phyloP scores from a whole-genome alignment of 2,797 vertebrate genomes.

The Takifugu rubripes region DNA sequence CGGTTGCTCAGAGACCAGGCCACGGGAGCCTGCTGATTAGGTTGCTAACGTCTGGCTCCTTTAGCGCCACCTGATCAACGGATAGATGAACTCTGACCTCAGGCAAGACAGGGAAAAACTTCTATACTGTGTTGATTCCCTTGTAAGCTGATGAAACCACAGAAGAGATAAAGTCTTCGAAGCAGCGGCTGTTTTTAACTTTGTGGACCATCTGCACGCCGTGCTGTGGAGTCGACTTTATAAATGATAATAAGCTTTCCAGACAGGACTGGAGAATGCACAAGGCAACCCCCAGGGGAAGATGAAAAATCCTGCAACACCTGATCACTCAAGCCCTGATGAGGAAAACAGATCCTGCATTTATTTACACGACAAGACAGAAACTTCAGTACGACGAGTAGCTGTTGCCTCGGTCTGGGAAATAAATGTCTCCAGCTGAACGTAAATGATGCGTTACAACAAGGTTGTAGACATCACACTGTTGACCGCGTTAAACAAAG shows the following conservation, averaged over 20 bases:
- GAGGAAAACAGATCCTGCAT: conserved; percentile 13
- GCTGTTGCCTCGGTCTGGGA: conserved; percentile 19
- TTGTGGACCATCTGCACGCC: neutral
- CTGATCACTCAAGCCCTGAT: conserved; percentile 3
- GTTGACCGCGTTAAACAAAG: conserved; percentile 56
- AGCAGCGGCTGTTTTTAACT: conserved; percentile 1
- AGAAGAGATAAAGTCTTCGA: conserved; percentile 15
- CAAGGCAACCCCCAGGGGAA: neutral
- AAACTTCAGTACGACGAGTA: conserved; percentile 6
- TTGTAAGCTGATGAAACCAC: neutral
- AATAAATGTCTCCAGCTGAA: conserved; percentile 48
- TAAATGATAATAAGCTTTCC: conserved; percentile 16
- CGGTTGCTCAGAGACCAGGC: conserved; percentile 38
- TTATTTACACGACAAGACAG: conserved; percentile 11
- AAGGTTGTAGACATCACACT: conserved; percentile 35
- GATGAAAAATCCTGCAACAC: conserved; percentile 10
- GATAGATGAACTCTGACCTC: conserved; percentile 18
- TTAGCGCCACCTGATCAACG: conserved; percentile 11
- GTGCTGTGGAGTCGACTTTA: neutral
- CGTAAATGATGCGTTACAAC: conserved; percentile 19
- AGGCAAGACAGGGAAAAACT: neutral
- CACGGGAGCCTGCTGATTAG: conserved; percentile 37
- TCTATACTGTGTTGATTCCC: conserved; percentile 9
- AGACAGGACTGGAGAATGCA: conserved; percentile 9
- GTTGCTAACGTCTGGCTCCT: conserved; percentile 12